These are phyloP conservation scores for Cuniculus paca DNA, from an alignment of 2,797 vertebrate species.

Conservation along the genomic window DNA sequence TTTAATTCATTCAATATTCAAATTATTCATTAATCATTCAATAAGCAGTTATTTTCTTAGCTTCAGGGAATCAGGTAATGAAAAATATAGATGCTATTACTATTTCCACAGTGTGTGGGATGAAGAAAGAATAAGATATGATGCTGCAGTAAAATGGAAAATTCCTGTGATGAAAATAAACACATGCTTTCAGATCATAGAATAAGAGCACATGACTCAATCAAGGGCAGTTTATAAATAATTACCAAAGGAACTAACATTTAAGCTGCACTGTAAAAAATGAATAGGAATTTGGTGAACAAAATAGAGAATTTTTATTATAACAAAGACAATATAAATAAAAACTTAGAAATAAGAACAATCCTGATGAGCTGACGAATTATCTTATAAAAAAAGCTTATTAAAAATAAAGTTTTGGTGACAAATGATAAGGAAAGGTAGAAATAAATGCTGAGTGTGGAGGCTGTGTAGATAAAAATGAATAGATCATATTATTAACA, in stretches of 20 bases:
- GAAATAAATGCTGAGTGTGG: neutral
- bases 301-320: neutral
- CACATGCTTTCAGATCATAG: neutral
- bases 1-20: slow-evolving; percentile 55
- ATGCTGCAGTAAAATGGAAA: neutral
- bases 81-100: neutral
- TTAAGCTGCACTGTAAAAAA: neutral
- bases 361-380: neutral
- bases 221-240: neutral
- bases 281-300: neutral
- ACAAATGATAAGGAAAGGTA: neutral
- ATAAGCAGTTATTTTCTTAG: neutral
- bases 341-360: neutral
- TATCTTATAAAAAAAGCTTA: neutral
- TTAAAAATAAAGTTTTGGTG: neutral
- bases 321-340: neutral
- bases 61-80: neutral
- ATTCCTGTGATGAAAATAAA: neutral
- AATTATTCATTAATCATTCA: slow-evolving; percentile 50
- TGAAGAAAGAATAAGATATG: neutral
- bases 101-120: neutral
- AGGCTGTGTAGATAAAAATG: neutral
- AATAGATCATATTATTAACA: neutral
- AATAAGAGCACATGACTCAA: neutral
- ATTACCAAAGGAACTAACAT: neutral